phyloP scores from a whole-genome alignment of 2,113 vertebrate species.

The Gadus chalcogrammus region DNA sequence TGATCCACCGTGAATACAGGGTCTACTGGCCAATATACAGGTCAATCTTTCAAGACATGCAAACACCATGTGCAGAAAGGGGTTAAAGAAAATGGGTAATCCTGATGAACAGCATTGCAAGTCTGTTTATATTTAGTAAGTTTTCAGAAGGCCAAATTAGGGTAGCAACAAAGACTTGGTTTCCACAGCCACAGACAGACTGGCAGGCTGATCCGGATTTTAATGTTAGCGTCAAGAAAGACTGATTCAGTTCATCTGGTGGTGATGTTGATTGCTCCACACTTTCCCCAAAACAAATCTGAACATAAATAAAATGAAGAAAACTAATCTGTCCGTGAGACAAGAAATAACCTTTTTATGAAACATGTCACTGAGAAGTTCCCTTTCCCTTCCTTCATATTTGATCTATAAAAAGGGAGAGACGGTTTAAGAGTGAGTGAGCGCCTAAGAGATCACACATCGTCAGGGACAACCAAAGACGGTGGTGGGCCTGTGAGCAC shows the following conservation, averaged over 20 bases:
- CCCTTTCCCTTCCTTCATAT: slow-evolving; percentile 81
- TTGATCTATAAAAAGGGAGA: slow-evolving; percentile 79
- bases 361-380: slow-evolving; percentile 85
- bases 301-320: background rate
- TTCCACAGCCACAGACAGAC: background rate
- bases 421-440: slow-evolving; percentile 30
- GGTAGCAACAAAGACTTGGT: background rate
- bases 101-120: background rate
- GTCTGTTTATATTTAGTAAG: background rate
- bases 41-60: background rate
- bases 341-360: slow-evolving; percentile 81
- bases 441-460: background rate
- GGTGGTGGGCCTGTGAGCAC: background rate
- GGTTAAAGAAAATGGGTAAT: background rate
- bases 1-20: no score
- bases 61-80: background rate
- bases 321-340: slow-evolving; percentile 34
- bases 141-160: background rate
- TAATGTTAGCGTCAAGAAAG: background rate
- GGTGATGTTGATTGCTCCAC: background rate
- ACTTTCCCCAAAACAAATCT: slow-evolving; percentile 21
- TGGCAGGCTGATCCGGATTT: background rate
- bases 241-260: background rate
- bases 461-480: slow-evolving; percentile 14
- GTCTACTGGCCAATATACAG: no score